Evolutionary conservation across 2,113 vertebrate species (phyloP).

Genomic region (Megatriorchis doriae): DNA sequence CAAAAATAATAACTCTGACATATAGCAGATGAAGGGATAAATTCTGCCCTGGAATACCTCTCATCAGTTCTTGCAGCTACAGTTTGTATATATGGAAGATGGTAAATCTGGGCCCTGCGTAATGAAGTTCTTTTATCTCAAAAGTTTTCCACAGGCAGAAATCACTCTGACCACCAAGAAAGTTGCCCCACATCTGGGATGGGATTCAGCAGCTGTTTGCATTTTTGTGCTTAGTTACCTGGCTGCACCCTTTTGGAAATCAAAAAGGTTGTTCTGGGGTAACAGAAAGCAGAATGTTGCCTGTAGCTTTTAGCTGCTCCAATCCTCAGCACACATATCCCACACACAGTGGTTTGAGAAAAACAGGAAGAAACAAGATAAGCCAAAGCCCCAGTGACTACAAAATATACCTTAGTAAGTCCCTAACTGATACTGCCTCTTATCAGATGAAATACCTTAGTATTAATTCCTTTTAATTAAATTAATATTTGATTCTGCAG

Average conservation of each 20-base stretch:
- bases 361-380: conserved; percentile 56
- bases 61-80: not conserved
- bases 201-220: conserved; percentile 17
- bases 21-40: not conserved
- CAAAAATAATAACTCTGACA: not conserved
- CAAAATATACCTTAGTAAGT: conserved; percentile 52
- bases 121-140: not conserved
- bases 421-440: conserved; percentile 44
- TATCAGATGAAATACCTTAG: conserved; percentile 58
- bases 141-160: conserved; percentile 28
- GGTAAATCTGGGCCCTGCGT: not conserved
- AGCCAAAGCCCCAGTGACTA: conserved; percentile 35
- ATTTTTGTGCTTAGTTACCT: conserved; percentile 34
- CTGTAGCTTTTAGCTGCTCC: conserved; percentile 44
- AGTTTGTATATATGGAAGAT: not conserved
- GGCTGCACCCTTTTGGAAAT: conserved; percentile 25
- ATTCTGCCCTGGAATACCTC: not conserved
- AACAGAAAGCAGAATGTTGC: conserved; percentile 23
- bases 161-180: conserved; percentile 36
- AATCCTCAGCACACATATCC: not conserved
- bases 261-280: not conserved
- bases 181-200: conserved; percentile 22
- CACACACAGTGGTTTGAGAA: conserved; percentile 51
- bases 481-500: conserved; percentile 27
- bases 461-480: conserved; percentile 63